Percentiles rank a stretch among this genome's conserved stretches.
These are phyloP conservation scores for Entelurus aequoreus DNA, from an alignment of 2,113 vertebrate genomes.

Conservation along the genomic window DNA sequence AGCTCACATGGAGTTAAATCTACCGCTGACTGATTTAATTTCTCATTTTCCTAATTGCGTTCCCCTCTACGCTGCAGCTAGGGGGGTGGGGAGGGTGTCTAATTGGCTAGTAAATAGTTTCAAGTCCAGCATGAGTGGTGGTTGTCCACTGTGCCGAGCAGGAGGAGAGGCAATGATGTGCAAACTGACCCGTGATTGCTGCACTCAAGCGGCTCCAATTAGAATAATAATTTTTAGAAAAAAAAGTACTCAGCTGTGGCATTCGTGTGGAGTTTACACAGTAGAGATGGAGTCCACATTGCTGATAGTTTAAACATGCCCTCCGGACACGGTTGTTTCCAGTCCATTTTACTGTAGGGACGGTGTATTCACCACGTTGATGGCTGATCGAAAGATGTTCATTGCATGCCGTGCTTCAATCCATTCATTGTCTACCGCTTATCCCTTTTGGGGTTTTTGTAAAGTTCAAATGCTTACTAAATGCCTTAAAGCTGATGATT, in stretches of 20 bases:
- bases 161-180: constrained; percentile 27
- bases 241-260: background rate
- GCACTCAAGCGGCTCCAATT: constrained; percentile 38
- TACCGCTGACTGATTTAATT: constrained; percentile 20
- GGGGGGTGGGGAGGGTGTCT: constrained; percentile 14
- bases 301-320: background rate
- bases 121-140: constrained; percentile 40
- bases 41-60: constrained; percentile 31
- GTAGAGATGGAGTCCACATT: constrained; percentile 14
- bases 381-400: too few species aligned
- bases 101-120: constrained; percentile 55
- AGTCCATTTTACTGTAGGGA: background rate
- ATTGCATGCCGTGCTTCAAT: background rate
- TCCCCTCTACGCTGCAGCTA: constrained; percentile 13
- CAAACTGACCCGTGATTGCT: constrained; percentile 48
- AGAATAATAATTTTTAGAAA: constrained; percentile 13
- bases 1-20: background rate
- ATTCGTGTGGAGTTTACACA: background rate
- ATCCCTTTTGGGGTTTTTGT: too few species aligned
- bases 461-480: too few species aligned
- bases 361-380: too few species aligned
- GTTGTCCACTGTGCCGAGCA: constrained; percentile 33
- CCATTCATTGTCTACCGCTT: too few species aligned
- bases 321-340: background rate
- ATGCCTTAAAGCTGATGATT: too few species aligned